Evolutionary conservation across 2,113 vertebrate genomes (phyloP), one percentile per base, ranked within the genome.

Genomic region (Galeopterus variegatus): DNA sequence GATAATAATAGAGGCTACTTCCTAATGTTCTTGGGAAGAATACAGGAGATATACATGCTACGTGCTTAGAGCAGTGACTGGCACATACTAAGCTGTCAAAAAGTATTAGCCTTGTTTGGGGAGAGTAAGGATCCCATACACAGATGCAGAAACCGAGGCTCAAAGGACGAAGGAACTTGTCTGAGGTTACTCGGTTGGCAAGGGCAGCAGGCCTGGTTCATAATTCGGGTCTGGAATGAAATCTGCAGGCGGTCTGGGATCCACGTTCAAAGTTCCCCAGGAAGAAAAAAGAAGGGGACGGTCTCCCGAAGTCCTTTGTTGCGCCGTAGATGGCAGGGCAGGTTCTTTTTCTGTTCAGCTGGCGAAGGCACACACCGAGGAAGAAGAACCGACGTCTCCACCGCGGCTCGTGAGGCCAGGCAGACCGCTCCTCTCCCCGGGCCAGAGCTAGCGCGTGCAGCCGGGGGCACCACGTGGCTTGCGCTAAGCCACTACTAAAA

Each of bases 391-490:
- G 13, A 31, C 36, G 41, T 85, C 54, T 50, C 23, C 41, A 6
- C 21, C 10, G 56, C 1, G 18, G 72, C 36, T 28, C 26, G 45
- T 24, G 41, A 6, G 18, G 33, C 67, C n/a, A 7, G 6, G 50
- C 5, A 52, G 28, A 70, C 73, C 64, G 41, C 58, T 45, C 28
- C 33, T 24, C 33, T 65, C 28, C 18, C 58, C 4, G 5, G 62
- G 41, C 75, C 58, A 0, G 70, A 52, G 58, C 64, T 69, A 21
- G 67, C 3, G 0, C 41, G 41, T 0, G 13, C 48, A 52, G 76
- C 84, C 81, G 13, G 50, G 72, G 45, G 64, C 84, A 65, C 91
- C 86, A 89, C 93, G 96, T 96, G 98, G 96, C 75, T 45, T 33
- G 83, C 6, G 12, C 87, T 73, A 23, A 45, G 33, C 73, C 11